Evolutionary conservation across 2,797 vertebrate genomes (phyloP).

Genomic region (Champsocephalus gunnari): DNA sequence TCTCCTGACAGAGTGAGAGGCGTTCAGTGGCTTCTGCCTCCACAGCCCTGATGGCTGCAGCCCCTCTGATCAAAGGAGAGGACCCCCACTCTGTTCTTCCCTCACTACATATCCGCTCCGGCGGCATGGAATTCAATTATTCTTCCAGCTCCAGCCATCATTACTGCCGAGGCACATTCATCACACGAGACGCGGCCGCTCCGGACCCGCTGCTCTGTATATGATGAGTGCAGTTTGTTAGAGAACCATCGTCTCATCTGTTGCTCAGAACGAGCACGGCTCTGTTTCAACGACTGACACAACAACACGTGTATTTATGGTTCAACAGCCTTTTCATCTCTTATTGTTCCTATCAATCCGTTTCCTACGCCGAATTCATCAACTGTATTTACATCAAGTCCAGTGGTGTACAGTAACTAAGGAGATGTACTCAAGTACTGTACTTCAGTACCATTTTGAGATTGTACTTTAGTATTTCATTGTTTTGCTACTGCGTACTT

Average conservation of each 20-base stretch:
- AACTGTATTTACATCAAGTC: neutral
- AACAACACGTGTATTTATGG: neutral
- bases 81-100: constrained; percentile 63
- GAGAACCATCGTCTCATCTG: constrained; percentile 38
- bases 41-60: constrained; percentile 61
- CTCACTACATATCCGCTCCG: constrained; percentile 61
- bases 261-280: constrained; percentile 14
- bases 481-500: too few species aligned
- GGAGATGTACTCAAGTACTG: too few species aligned
- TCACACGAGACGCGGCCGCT: constrained; percentile 52
- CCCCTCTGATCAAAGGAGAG: constrained; percentile 67
- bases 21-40: constrained; percentile 44
- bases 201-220: constrained; percentile 25
- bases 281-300: constrained; percentile 21
- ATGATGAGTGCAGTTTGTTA: constrained; percentile 44
- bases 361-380: constrained; percentile 4
- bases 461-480: too few species aligned
- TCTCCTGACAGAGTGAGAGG: neutral
- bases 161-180: constrained; percentile 67
- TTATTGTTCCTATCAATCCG: neutral
- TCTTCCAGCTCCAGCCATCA: constrained; percentile 57
- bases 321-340: neutral
- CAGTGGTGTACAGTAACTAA: too few species aligned
- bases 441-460: too few species aligned
- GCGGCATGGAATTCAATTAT: constrained; percentile 71